Base-by-base conservation (phyloP, 2,888 invertebrate genomes). In the Leptura quadrifasciata region DNA sequence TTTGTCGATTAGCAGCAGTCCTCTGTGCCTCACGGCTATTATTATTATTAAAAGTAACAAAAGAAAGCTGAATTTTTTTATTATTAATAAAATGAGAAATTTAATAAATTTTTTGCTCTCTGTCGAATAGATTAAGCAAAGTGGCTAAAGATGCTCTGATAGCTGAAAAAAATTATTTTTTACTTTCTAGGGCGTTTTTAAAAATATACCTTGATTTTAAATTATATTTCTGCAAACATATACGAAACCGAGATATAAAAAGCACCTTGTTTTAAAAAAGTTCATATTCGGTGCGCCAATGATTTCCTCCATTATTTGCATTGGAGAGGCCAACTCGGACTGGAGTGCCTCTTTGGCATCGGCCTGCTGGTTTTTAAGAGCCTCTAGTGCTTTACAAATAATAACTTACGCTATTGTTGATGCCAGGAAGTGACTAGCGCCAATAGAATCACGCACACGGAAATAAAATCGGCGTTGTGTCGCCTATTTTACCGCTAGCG, bases 281-380 rank as follows among this genome's bases (percentile, higher is more conserved):
- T n/a, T n/a, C n/a, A 39, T 17, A 21, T 20, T 52, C 1, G 18
- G 39, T 35, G 35, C 78, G 72, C 69, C 78, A 68, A 70, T 78
- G 75, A 31, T 54, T 67, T 67, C 52, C 73, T 72, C 75, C 73
- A 76, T 76, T 76, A 79, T 79, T 73, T 69, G 60, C 76, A 31
- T 58, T 86, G 85, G 82, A 86, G 86, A 84, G 84, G 82, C 84
- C 83, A 84, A 83, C 85, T 85, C 83, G 83, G 82, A 58, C 78
- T 86, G 81, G 83, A 86, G 87, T 81, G 84, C 83, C 84, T 83
- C 85, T 86, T 81, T 81, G 82, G 76, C 79, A 79, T 82, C 81
- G 85, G 85, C 83, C 85, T 80, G 78, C 79, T 82, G 87, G 82
- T 79, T 85, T 81, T 82, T 76, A 79, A 83, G 82, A 79, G 81